Evolutionary conservation across 2,113 vertebrate species (phyloP), one percentile per base, ranked within the genome.

Genomic region (Desmodus rotundus): DNA sequence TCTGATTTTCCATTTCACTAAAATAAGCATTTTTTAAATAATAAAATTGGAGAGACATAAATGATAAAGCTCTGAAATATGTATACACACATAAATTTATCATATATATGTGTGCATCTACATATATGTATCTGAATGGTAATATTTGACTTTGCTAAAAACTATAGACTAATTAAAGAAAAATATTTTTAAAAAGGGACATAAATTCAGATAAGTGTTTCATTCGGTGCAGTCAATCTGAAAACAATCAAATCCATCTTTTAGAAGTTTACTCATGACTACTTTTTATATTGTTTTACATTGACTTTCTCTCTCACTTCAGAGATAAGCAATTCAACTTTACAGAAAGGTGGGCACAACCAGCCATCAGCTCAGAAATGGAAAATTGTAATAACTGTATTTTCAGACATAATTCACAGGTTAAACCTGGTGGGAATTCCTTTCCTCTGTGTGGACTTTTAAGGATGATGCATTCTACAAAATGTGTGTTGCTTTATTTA

Each of bases 401-500:
- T 84, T 97, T 97, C 92, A 91, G 91, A 83, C 7, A 58, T 72
- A 74, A 89, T 96, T 95, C 94, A 58, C 20, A 96, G 68, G 88
- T 90, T 89, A 95, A 96, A 94, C 50, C 63, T 87, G 19, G 36
- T 87, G 78, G 67, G 67, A 98, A 97, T 96, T 97, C 58, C 82
- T 96, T 96, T 93, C 54, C 50, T 89, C 10, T 26, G 24, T 91
- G 92, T 88, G 15, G 82, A 95, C 58, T 91, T 96, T 95, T 78
- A 85, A 58, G 52, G 26, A 87, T 76, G 86, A 95, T 96, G n/a
- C 17, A 58, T 91, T 78, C 45, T 43, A 63, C 54, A 89, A 67
- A 97, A 93, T 88, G 33, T n/a, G 22, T 87, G 31, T 65, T 26
- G 4, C 52, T 87, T 87, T 73, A 28, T 61, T 63, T 31, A 28